A percentile compares a stretch with the other conserved stretches of the same genome.
These are phyloP conservation scores for Limnephilus auricula DNA, from an alignment of 2,888 invertebrate genomes.

Conservation along the genomic window DNA sequence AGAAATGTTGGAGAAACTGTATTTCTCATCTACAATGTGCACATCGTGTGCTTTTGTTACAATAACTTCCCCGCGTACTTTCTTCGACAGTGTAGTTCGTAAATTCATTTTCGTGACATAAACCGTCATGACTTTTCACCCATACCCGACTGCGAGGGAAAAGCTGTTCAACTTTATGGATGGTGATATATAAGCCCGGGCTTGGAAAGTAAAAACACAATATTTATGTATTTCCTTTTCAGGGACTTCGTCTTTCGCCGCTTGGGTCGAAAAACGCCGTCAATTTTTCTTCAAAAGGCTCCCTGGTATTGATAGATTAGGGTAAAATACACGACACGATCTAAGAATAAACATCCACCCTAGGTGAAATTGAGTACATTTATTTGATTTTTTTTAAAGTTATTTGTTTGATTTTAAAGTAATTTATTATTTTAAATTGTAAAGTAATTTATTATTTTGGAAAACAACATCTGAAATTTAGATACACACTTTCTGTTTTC, in stretches of 20 bases:
- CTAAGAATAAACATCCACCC: not conserved
- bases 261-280: slow-evolving; percentile 40
- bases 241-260: slow-evolving; percentile 44
- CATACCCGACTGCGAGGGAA: slow-evolving; percentile 4
- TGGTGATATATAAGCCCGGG: not conserved
- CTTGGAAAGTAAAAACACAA: slow-evolving; percentile 23
- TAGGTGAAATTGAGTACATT: not conserved
- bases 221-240: slow-evolving; percentile 60
- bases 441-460: no score
- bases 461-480: no score
- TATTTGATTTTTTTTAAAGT: not conserved
- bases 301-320: not conserved
- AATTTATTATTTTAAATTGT: no score
- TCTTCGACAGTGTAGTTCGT: not conserved
- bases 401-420: not conserved
- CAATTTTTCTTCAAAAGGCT: slow-evolving; percentile 48
- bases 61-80: not conserved
- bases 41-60: not conserved
- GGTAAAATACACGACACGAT: not conserved
- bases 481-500: no score
- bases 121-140: not conserved
- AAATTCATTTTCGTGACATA: not conserved
- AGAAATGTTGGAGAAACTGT: not conserved
- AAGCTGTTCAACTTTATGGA: slow-evolving; percentile 24
- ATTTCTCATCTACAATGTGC: not conserved